These are phyloP conservation scores for Seriola aureovittata DNA, from an alignment of 2,113 vertebrate genomes.

Conservation along the genomic window DNA sequence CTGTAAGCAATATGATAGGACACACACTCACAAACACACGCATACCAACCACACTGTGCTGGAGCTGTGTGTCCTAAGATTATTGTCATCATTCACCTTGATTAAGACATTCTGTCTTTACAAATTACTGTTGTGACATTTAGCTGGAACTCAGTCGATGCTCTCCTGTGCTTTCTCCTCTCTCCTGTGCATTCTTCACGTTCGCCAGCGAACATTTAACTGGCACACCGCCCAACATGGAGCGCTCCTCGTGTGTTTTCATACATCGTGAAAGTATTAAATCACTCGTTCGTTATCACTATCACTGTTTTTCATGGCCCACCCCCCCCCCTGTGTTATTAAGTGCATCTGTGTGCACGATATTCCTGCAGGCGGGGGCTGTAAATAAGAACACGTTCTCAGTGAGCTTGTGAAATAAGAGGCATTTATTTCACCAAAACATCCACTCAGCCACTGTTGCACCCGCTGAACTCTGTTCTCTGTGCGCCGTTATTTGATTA, in stretches of 20 bases:
- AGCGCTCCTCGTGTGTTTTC: constrained; percentile 25
- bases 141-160: neutral
- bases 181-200: neutral
- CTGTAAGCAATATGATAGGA: neutral
- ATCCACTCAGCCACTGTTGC: neutral
- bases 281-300: constrained; percentile 26
- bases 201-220: neutral
- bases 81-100: constrained; percentile 26
- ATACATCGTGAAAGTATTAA: constrained; percentile 29
- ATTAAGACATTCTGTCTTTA: constrained; percentile 33
- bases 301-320: neutral
- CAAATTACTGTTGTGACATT: neutral
- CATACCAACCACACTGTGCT: neutral
- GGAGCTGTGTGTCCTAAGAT: constrained; percentile 37
- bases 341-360: constrained; percentile 29
- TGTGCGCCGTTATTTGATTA: neutral
- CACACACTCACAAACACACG: constrained; percentile 3
- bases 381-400: constrained; percentile 30
- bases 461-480: constrained; percentile 20
- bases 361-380: constrained; percentile 30
- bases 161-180: neutral
- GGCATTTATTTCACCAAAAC: constrained; percentile 19
- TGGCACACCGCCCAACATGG: neutral
- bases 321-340: neutral
- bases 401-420: constrained; percentile 26